These are phyloP conservation scores for Pilophorus perplexus DNA, from an alignment of 2,888 invertebrate genomes.

Conservation along the genomic window DNA sequence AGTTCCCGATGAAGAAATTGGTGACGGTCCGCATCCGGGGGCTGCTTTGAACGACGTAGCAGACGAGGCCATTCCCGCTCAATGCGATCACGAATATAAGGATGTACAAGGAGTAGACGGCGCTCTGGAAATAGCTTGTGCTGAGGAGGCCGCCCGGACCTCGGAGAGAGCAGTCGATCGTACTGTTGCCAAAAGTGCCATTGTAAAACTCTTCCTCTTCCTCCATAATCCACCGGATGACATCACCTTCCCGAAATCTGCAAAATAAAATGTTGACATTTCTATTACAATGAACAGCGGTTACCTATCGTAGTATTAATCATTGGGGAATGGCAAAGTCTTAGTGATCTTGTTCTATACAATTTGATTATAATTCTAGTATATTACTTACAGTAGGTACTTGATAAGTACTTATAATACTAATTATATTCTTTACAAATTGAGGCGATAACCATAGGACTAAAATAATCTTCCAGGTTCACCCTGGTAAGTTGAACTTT, in stretches of 20 bases:
- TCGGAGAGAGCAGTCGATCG: slow-evolving; percentile 25
- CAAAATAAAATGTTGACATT: background rate
- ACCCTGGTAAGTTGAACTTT: too few species aligned
- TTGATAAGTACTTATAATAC: too few species aligned
- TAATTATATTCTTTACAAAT: too few species aligned
- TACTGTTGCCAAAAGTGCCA: slow-evolving; percentile 11
- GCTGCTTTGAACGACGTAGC: slow-evolving; percentile 79
- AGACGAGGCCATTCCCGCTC: slow-evolving; percentile 74
- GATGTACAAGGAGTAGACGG: slow-evolving; percentile 68
- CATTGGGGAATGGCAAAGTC: too few species aligned
- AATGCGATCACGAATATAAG: slow-evolving; percentile 69
- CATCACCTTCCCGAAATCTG: slow-evolving; percentile 1
- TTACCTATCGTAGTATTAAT: too few species aligned
- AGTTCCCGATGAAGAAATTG: slow-evolving; percentile 85
- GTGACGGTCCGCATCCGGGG: slow-evolving; percentile 89
- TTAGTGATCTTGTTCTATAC: too few species aligned
- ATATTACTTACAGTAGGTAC: too few species aligned
- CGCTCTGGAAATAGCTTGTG: slow-evolving; percentile 42
- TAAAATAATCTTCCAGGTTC: too few species aligned
- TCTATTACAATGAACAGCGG: background rate
- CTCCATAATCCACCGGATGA: background rate
- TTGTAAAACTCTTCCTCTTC: slow-evolving; percentile 24
- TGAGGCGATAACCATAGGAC: too few species aligned
- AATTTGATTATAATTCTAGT: too few species aligned
- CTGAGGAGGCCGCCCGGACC: slow-evolving; percentile 43